Evolutionary conservation across 2,797 vertebrate species (phyloP).

Genomic region (Anisognathus igniventris): DNA sequence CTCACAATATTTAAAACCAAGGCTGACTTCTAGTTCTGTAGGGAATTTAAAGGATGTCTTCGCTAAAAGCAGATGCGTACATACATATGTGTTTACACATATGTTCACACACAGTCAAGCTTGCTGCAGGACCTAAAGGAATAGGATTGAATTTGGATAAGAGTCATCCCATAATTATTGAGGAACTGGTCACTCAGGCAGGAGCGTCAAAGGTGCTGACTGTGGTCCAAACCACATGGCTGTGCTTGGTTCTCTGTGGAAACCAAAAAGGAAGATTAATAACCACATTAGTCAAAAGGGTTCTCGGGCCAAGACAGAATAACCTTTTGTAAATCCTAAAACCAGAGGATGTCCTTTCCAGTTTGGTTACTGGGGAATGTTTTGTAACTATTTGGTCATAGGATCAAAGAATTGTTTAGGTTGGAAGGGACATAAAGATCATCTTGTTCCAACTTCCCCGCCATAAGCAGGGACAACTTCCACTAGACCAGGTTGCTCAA

Average conservation of each 20-base stretch:
- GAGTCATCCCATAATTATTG: neutral
- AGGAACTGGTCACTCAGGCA: neutral
- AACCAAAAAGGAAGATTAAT: neutral
- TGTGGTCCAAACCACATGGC: neutral
- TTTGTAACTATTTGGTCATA: neutral
- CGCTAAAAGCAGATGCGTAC: neutral
- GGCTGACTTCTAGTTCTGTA: neutral
- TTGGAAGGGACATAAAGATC: neutral
- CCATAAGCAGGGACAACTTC: neutral
- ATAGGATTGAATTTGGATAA: neutral
- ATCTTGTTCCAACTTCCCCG: neutral
- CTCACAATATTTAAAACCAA: neutral
- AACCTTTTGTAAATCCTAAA: neutral
- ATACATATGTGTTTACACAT: neutral
- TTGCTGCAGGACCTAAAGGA: neutral
- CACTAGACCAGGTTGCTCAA: neutral
- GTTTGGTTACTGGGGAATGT: neutral
- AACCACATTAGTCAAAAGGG: neutral
- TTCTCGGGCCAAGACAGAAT: neutral
- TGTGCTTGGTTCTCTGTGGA: neutral
- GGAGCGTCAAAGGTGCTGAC: neutral
- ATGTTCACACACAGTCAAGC: neutral
- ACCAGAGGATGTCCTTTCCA: neutral
- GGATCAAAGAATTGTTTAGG: neutral
- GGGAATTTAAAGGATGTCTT: conserved; percentile 35